phyloP scores from a whole-genome alignment of 1,140 invertebrate genomes.

The Leguminivora glycinivorella region DNA sequence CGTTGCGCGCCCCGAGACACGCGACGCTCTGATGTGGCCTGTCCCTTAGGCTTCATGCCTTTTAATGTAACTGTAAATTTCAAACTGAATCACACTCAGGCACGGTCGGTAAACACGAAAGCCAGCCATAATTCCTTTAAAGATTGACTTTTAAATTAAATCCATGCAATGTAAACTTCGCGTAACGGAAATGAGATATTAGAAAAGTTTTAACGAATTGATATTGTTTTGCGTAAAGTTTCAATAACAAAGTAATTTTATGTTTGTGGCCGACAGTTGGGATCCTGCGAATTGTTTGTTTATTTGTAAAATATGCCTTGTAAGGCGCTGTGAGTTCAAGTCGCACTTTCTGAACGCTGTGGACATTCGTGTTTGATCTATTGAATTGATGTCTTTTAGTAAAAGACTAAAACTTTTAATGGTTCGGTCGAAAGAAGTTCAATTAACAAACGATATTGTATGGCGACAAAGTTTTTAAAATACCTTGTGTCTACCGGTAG shows the following conservation, averaged over 20 bases:
- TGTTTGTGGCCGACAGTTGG: conserved; percentile 11
- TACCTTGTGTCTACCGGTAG: no score
- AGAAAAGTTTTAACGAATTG: conserved; percentile 25
- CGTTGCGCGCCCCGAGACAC: no score
- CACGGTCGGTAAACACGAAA: not conserved
- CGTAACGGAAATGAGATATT: conserved; percentile 26
- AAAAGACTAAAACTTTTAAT: no score
- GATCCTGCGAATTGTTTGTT: conserved; percentile 22
- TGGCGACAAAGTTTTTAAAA: no score
- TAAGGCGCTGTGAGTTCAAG: no score
- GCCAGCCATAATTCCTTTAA: not conserved
- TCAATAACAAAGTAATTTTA: conserved; percentile 13
- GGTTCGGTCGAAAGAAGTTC: no score
- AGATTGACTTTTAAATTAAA: conserved; percentile 23
- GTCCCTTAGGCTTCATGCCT: not conserved
- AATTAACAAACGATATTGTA: no score
- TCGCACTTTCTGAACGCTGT: no score
- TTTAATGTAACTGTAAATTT: not conserved
- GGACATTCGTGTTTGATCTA: no score
- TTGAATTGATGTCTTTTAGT: no score
- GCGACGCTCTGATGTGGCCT: no score
- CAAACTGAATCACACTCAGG: not conserved
- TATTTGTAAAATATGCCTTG: not conserved
- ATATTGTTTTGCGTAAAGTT: conserved; percentile 24
- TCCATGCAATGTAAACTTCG: conserved; percentile 9